These are phyloP conservation scores for Holocentrus rufus DNA, from an alignment of 2,797 vertebrate species.

Conservation along the genomic window DNA sequence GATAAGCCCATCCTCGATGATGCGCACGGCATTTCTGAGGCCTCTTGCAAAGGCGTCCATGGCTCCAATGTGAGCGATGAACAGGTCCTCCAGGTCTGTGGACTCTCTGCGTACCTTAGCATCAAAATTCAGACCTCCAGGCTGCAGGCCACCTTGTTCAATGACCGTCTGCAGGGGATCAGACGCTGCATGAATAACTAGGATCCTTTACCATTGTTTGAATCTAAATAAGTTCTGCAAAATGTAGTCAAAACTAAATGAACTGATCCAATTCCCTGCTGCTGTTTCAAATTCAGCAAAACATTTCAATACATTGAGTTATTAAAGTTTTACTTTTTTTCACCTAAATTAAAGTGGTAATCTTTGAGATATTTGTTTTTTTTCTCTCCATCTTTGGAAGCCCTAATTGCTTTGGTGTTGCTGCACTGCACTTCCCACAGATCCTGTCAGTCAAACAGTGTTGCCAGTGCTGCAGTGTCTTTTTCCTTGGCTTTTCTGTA, in stretches of 20 bases:
- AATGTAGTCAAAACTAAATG: background rate
- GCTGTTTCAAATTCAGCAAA: no score
- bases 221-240: background rate
- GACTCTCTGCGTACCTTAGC: conserved; percentile 79
- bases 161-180: conserved; percentile 66
- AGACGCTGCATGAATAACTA: background rate
- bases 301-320: no score
- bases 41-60: conserved; percentile 80
- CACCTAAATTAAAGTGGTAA: no score
- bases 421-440: no score
- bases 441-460: no score
- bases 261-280: background rate
- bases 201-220: background rate
- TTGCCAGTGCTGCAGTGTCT: no score
- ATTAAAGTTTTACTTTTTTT: no score
- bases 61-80: conserved; percentile 77
- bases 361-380: background rate
- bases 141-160: conserved; percentile 78
- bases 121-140: conserved; percentile 79
- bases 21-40: conserved; percentile 72
- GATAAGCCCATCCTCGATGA: conserved; percentile 73
- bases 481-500: no score
- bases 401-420: background rate
- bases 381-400: background rate
- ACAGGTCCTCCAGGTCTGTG: conserved; percentile 77